phyloP scores from a whole-genome alignment of 2,113 vertebrate genomes.

The Leucopternis melanops region DNA sequence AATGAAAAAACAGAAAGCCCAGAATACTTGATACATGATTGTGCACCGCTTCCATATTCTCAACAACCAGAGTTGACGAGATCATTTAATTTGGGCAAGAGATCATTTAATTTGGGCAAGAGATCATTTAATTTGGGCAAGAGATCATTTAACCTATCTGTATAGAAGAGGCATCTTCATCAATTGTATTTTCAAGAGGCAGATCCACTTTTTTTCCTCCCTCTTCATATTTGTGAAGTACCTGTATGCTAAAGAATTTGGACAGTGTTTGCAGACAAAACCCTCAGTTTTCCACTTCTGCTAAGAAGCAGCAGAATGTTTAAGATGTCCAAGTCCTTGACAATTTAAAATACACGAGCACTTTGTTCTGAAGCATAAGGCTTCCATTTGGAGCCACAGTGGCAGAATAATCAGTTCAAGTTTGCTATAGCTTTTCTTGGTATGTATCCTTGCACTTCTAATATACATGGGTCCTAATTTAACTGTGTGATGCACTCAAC shows the following conservation, averaged over 20 bases:
- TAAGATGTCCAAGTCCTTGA: background rate
- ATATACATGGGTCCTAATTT: background rate
- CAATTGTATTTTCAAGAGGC: background rate
- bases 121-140: background rate
- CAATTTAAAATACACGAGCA: background rate
- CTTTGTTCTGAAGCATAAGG: background rate
- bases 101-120: background rate
- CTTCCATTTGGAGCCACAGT: background rate
- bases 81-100: background rate
- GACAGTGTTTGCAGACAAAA: background rate
- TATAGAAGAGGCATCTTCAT: background rate
- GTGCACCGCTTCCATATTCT: background rate
- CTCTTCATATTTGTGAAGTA: background rate
- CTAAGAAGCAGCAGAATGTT: background rate
- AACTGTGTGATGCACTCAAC: background rate
- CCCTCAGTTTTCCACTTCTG: background rate
- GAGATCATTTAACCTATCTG: background rate
- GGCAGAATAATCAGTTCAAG: background rate
- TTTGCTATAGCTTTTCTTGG: background rate
- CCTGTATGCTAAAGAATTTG: background rate
- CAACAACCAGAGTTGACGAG: background rate
- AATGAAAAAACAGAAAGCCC: background rate
- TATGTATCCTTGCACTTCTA: background rate
- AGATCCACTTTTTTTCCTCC: rapidly evolving
- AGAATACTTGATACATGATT: background rate